Percentiles rank a stretch among this genome's conserved stretches.
phyloP scores from a whole-genome alignment of 2,888 invertebrate genomes.

The Oscheius sp. region DNA sequence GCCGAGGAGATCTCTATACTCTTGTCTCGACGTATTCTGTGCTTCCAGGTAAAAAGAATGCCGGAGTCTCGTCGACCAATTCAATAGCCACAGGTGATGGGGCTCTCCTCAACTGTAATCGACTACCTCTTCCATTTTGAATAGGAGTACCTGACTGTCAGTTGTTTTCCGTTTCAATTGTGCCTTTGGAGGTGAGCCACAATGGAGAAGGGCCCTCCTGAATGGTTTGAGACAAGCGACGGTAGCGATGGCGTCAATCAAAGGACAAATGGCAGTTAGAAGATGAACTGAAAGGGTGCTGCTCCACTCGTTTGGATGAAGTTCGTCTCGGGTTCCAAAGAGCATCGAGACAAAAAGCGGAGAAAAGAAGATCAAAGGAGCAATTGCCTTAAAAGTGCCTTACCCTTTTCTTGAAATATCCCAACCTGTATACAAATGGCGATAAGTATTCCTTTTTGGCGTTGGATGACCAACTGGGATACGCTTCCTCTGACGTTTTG shows the following conservation, averaged over 20 bases:
- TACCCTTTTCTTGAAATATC: background rate
- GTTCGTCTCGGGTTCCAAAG: background rate
- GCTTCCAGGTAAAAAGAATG: conserved; percentile 13
- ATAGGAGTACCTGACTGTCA: background rate
- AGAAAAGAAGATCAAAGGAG: conserved; percentile 24
- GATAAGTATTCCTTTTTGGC: conserved; percentile 30
- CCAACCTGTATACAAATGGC: conserved; percentile 34
- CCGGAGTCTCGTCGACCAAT: background rate
- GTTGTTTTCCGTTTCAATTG: background rate
- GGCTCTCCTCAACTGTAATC: conserved; percentile 3
- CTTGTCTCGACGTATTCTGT: conserved; percentile 17
- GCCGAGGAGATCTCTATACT: conserved; percentile 8
- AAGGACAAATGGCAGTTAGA: conserved; percentile 15
- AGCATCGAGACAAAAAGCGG: conserved; percentile 31
- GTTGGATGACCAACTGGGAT: conserved; percentile 26
- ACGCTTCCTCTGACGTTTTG: conserved; percentile 19
- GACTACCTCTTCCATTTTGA: background rate
- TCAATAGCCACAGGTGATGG: background rate
- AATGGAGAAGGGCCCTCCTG: conserved; percentile 5
- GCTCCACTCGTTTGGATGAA: conserved; percentile 25
- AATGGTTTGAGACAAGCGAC: conserved; percentile 28
- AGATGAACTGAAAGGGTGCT: conserved; percentile 9
- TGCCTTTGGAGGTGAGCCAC: background rate
- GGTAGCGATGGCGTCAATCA: conserved; percentile 30
- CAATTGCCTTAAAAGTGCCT: conserved; percentile 24